Conservation (phyloP, 2,888 invertebrate species). For the Tetranychus piercei region DNA sequence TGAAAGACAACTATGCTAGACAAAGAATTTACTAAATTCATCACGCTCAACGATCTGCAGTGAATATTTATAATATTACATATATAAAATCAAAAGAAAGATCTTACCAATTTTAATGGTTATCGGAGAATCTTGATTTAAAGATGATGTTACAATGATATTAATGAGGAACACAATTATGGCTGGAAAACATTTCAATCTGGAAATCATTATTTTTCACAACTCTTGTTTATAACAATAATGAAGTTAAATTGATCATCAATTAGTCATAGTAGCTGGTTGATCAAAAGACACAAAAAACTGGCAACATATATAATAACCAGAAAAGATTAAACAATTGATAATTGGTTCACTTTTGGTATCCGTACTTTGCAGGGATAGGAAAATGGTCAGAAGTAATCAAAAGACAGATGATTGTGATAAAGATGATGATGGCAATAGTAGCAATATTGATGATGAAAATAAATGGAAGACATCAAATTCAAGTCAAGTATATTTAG, state of each 20-base stretch:
- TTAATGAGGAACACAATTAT: background rate
- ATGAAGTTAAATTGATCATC: background rate
- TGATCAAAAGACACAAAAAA: background rate
- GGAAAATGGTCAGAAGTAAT: background rate
- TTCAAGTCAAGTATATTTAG: no score
- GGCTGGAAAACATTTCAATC: background rate
- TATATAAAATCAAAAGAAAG: background rate
- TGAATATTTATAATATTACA: background rate
- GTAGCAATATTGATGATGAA: background rate
- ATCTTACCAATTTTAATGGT: background rate
- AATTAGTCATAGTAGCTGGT: background rate
- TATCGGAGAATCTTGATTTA: background rate
- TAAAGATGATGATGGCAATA: background rate
- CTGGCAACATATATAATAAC: background rate
- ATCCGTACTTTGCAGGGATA: background rate
- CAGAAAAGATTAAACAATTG: background rate
- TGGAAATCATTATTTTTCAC: background rate
- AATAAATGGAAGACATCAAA: background rate
- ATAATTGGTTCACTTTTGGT: background rate
- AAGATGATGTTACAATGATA: background rate
- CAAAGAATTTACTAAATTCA: background rate
- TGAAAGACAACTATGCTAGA: background rate
- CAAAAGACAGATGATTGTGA: background rate
- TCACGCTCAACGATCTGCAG: background rate
- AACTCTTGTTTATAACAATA: background rate